Evolutionary conservation across 2,797 vertebrate genomes (phyloP), one percentile per base, ranked within the genome.

Genomic region (Chelonia mydas): DNA sequence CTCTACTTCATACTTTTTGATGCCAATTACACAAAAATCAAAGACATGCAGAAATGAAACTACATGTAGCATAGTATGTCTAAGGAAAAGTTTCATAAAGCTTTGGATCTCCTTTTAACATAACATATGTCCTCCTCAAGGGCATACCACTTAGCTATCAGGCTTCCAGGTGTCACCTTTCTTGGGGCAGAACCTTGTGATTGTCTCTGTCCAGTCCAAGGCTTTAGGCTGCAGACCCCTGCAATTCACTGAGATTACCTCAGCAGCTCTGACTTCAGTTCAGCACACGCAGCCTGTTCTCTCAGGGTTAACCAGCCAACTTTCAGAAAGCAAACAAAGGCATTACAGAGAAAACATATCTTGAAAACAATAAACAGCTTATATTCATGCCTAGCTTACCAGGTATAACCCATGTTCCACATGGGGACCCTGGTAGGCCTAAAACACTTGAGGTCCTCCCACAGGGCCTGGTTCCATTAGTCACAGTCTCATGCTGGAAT

Each of bases 81-180:
- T 23, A 78, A 97, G 80, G 84, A 91, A 95, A 93, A 88, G 10
- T 92, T 94, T 91, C 79, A 93, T 86, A 93, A 94, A 92, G 7
- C 91, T 74, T 65, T 97, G 95, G 88, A 88, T 94, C 85, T 87
- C 90, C 91, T 93, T 95, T 89, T 84, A 95, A 89, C 31, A 89
- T 23, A 97, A 41, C 41, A 41, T 41, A 41, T 41, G 5, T 41
- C 41, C 41, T 41, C n/a, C 65, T 72, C n/a, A 37, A 72, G n/a
- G 65, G 21, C n/a, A 72, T 21, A 12, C 37, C 65, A 41, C 21
- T 41, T 72, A 41, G 31, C n/a, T 37, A n/a, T 65, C 61, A 65
- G 33, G n/a, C 16, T 37, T 11, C 5, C 19, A 23, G 10, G 9
- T 19, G 12, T 72, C 65, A 72, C 37, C n/a, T 72, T 41, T 72